Evolutionary conservation across 2,113 vertebrate species (phyloP), one percentile per base, ranked within the genome.

Genomic region (Pelmatolapia mariae): DNA sequence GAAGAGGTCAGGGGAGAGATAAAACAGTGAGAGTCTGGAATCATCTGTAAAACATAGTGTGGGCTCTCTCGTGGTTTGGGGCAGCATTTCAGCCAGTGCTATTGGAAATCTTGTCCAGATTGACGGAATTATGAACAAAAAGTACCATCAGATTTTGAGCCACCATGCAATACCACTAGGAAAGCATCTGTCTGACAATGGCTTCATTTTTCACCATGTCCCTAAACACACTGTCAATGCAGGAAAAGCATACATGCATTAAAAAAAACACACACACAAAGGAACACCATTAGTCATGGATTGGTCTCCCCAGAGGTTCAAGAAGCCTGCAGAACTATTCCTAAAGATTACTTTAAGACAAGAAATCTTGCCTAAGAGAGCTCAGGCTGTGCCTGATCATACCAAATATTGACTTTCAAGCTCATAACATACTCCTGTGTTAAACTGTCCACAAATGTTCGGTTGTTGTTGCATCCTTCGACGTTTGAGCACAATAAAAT

Each of bases 401-500:
- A 76, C 15, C 40, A 76, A 76, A 76, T 76, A 19, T 76, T 76
- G 6, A 19, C 71, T 50, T 31, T 47, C 3, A 76, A 50, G 43
- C 19, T 38, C 19, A 66, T 22, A 66, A 68, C 33, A 68, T 68
- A 68, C 33, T 66, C 18, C 61, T 13, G 45, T 31, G 26, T 33
- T 50, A 78, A n/a, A 78, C 16, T 78, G 7, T n/a, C 18, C 18
- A n/a, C 45, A 78, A 78, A 52, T 33, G 10, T 52, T 13, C 5
- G 10, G 0, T n/a, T 12, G 0, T 33, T 31, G 16, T 52, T 33
- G 16, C 45, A 31, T n/a, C 45, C 16, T 78, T 78, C 2, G 5
- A 78, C 1, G 5, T 33, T 78, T 78, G 18, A 31, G 24, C 4
- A 0, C 10, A 33, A 33, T 50, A 50, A 78, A 50, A 29, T 52